Base-by-base conservation (phyloP, 2,888 invertebrate genomes). In the Dasypolia templi region DNA sequence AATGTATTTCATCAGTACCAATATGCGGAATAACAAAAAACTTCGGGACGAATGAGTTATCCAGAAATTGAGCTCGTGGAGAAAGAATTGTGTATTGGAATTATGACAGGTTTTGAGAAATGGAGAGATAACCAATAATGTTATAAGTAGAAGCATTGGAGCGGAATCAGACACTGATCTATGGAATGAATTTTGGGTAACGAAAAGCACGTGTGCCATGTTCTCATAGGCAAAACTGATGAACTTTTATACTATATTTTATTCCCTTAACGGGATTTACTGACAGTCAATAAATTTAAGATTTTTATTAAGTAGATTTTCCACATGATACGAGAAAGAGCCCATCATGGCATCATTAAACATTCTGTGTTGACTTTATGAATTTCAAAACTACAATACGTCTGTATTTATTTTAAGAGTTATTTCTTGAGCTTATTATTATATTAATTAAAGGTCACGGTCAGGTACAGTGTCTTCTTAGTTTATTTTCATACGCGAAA, bases 1-100 rank as follows among this genome's bases (percentile, higher is more conserved):
- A 58, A 77, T 67, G 26, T 76, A 59, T 72, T 68, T 42, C n/a
- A 26, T 26, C n/a, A 39, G 44, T 29, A 74, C 35, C 76, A 63
- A 68, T 73, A 72, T 44, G 53, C 1, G 46, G 63, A 73, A 72
- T 70, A 76, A 66, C 71, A 73, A 72, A 74, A 81, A 53, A 53
- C 44, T 56, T 61, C 35, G 12, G 19, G 55, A 53, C 55, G 77
- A 77, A 72, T 68, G 71, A 63, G 26, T 44, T 67, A 58, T 72
- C 32, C 9, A 19, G n/a, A 62, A 58, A 64, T 67, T 72, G 49
- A 69, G 19, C 35, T 71, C 29, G 22, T 64, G 51, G 42, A 56
- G 29, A 69, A n/a, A n/a, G n/a, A n/a, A n/a, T n/a, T 19, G 62
- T 55, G 26, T 77, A 46, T 72, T 42, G 71, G 51, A 58, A 58